These are phyloP conservation scores for Brachionus plicatilis DNA, from an alignment of 1,140 invertebrate species.

Conservation along the genomic window DNA sequence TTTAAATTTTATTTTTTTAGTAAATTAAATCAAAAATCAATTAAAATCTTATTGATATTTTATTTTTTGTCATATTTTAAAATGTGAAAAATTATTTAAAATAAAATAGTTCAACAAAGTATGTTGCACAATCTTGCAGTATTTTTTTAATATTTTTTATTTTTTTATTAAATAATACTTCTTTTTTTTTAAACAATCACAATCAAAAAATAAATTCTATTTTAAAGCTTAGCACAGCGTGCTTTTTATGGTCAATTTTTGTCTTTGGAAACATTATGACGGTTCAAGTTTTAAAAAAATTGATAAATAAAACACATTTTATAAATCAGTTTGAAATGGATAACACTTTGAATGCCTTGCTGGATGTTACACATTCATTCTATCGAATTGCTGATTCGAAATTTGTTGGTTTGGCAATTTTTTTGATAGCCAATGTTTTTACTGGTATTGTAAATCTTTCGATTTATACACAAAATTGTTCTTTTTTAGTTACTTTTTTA, in stretches of 20 bases:
- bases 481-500: neutral
- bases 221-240: neutral
- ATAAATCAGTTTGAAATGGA: neutral
- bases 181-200: no score
- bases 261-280: constrained; percentile 45
- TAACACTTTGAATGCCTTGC: neutral
- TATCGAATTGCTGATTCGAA: neutral
- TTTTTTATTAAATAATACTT: no score
- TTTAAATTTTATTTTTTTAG: no score
- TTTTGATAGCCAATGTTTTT: constrained; percentile 69
- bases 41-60: no score
- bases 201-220: neutral
- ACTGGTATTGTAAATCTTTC: constrained; percentile 69
- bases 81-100: no score
- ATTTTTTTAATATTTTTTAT: no score
- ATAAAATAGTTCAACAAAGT: no score
- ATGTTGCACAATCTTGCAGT: no score
- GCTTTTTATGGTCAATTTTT: constrained; percentile 10
- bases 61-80: no score
- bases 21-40: no score
- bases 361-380: neutral
- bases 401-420: constrained; percentile 69
- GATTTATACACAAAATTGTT: neutral
- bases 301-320: neutral
- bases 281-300: neutral